Base-by-base conservation (phyloP, 1,140 invertebrate genomes). In the Aphaenogaster ashmeadi region DNA sequence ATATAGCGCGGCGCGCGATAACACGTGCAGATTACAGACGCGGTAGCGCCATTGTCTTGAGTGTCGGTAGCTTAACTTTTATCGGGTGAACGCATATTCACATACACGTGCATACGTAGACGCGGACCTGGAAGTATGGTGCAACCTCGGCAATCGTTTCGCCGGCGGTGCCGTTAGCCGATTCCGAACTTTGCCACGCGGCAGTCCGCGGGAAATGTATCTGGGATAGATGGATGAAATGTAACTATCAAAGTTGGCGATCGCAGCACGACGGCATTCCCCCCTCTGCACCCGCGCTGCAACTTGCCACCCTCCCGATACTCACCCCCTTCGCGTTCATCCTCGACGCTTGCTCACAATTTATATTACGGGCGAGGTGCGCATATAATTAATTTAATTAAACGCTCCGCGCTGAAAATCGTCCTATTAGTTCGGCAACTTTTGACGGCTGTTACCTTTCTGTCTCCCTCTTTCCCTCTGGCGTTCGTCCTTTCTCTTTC, bases 381-480 rank as follows among this genome's bases (percentile, higher is more conserved):
- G 94, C 95, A 95, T 95, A 95, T 95, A 95, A 95, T 95, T 95
- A 95, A 95, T 95, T 95, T 95, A 95, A 95, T 95, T 95, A 95
- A 95, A 95, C 94, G 92, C 91, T 88, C 91, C 88, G 90, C 93
- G 92, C 92, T 94, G 94, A 95, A 95, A 95, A 95, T 94, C 93
- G 94, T 95, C 92, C 94, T 93, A 94, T 95, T 95, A 95, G 94
- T 95, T 95, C 87, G 90, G 92, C 92, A 95, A 95, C 94, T 95
- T 95, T 95, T 93, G 92, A 89, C 92, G 92, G 87, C 89, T 88
- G 91, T 83, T 93, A 90, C 85, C 83, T 88, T 88, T 88, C 89
- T 62, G 87, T 87, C 77, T 67, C 84, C 79, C 79, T 64, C 85
- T 15, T 56, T 60, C 81, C 67, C 47, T 62, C 56, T 66, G 41